Percentiles rank a stretch among this genome's conserved stretches.
These are phyloP conservation scores for Delichon dasypus DNA, from an alignment of 2,797 vertebrate species.

Conservation along the genomic window DNA sequence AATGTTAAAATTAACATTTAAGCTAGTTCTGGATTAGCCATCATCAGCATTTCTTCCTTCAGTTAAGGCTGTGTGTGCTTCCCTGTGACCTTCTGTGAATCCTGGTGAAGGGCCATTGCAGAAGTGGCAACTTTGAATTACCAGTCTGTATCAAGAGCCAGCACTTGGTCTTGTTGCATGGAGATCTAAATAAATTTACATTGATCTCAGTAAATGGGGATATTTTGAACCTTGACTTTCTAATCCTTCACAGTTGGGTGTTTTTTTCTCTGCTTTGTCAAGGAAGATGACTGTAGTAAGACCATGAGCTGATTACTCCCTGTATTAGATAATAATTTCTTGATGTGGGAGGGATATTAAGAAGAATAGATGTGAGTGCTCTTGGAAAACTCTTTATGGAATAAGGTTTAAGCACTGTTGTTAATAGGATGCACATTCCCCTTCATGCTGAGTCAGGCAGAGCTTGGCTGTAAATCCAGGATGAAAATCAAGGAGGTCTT, in stretches of 20 bases:
- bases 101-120: background rate
- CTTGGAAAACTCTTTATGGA: slow-evolving; percentile 21
- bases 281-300: slow-evolving; percentile 8
- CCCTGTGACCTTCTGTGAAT: background rate
- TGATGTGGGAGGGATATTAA: slow-evolving; percentile 42
- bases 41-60: background rate
- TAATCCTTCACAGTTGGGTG: background rate
- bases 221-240: slow-evolving; percentile 39
- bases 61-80: background rate
- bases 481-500: background rate
- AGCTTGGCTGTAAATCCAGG: background rate
- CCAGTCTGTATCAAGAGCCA: background rate
- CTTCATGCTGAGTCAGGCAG: slow-evolving; percentile 1
- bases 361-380: background rate
- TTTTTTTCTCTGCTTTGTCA: background rate
- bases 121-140: background rate
- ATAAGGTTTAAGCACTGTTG: background rate
- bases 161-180: background rate
- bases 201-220: background rate
- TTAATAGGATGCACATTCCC: background rate
- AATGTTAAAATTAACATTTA: background rate
- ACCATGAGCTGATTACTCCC: slow-evolving; percentile 39
- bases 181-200: background rate
- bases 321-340: slow-evolving; percentile 20
- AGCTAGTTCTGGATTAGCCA: background rate